These are phyloP conservation scores for Corythornis madagascariensis DNA, from an alignment of 2,113 vertebrate genomes.

Conservation along the genomic window DNA sequence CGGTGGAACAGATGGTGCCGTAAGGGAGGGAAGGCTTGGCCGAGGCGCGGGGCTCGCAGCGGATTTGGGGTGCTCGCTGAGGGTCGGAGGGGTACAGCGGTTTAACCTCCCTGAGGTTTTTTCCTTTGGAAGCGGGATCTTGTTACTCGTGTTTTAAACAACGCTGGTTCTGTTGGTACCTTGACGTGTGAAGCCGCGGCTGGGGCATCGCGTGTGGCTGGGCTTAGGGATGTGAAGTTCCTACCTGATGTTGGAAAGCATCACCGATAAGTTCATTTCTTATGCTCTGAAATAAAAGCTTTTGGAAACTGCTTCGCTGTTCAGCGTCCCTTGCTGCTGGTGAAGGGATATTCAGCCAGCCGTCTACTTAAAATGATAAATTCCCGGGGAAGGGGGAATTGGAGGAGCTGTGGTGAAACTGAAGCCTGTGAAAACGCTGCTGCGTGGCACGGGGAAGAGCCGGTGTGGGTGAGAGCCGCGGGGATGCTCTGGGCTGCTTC, in stretches of 20 bases:
- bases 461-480: neutral
- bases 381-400: neutral
- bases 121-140: neutral
- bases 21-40: too few relatives aligned
- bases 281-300: neutral
- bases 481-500: neutral
- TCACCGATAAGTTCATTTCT: neutral
- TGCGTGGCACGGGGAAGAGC: neutral
- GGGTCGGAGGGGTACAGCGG: too few relatives aligned
- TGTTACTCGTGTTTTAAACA: neutral
- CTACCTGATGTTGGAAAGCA: accelerated
- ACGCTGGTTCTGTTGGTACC: accelerated
- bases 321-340: neutral
- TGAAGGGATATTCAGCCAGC: neutral
- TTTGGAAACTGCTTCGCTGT: neutral
- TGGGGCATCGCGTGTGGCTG: neutral
- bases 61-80: too few relatives aligned
- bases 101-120: neutral
- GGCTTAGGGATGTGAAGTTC: neutral
- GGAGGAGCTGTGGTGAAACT: neutral
- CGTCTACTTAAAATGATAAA: neutral
- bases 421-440: neutral
- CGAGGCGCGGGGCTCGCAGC: too few relatives aligned
- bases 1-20: neutral
- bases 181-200: accelerated